Conservation (phyloP, 1,140 invertebrate genomes). For the Phymastichus coffea region DNA sequence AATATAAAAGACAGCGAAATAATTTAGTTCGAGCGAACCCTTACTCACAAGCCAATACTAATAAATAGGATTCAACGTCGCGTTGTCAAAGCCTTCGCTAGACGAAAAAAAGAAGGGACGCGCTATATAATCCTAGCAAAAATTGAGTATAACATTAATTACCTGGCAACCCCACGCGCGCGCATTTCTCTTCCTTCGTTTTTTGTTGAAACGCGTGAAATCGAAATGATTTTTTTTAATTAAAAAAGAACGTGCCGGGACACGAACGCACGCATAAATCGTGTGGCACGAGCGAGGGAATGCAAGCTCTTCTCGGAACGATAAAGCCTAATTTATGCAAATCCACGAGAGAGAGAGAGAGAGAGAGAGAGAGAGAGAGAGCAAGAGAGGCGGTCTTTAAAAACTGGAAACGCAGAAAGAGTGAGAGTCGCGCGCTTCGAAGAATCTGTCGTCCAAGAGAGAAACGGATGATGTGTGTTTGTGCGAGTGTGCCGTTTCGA, state of each 20-base stretch:
- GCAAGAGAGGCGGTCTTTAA: slow-evolving; percentile 22
- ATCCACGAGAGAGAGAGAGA: too few species aligned
- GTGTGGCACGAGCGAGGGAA: neutral
- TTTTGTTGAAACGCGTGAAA: slow-evolving; percentile 30
- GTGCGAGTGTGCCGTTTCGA: too few species aligned
- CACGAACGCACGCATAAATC: slow-evolving; percentile 20
- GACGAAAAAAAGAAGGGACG: slow-evolving; percentile 8
- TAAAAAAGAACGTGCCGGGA: slow-evolving; percentile 9
- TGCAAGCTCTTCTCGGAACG: slow-evolving; percentile 50
- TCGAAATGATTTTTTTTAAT: slow-evolving; percentile 31
- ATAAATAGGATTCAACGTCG: slow-evolving; percentile 26
- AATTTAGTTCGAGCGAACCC: too few species aligned
- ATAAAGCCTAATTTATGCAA: slow-evolving; percentile 60
- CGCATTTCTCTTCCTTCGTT: too few species aligned
- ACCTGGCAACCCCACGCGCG: neutral
- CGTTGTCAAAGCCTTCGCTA: neutral
- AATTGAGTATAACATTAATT: too few species aligned
- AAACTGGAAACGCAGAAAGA: slow-evolving; percentile 40
- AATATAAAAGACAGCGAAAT: too few species aligned
- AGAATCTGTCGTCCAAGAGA: slow-evolving; percentile 50
- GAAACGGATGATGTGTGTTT: too few species aligned
- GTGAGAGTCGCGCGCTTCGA: slow-evolving; percentile 45
- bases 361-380: too few species aligned
- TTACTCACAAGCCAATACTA: slow-evolving; percentile 15
- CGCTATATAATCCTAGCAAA: too few species aligned